Evolutionary conservation across 2,888 invertebrate species (phyloP).

Genomic region (Litoditis marina): DNA sequence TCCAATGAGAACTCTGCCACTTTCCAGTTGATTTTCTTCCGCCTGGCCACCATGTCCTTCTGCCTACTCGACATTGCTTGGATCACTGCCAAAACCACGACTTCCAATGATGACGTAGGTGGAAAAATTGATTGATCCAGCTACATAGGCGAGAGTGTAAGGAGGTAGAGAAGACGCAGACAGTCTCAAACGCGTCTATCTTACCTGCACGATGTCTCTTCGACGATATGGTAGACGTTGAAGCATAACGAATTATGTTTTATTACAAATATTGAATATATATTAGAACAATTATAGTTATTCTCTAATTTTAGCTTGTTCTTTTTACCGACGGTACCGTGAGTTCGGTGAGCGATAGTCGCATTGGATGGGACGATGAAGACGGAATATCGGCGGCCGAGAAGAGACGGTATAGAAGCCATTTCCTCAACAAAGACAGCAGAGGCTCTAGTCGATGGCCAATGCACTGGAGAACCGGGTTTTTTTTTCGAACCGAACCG

Average conservation of each 20-base stretch:
- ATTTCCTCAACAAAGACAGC: too few relatives aligned
- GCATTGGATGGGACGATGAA: conserved; percentile 46
- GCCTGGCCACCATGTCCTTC: conserved; percentile 25
- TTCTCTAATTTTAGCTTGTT: conserved; percentile 12
- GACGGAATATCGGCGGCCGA: conserved; percentile 27
- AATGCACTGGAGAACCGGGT: too few relatives aligned
- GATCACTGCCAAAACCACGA: conserved; percentile 29
- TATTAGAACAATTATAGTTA: too few relatives aligned
- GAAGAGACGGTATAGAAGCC: conserved; percentile 40
- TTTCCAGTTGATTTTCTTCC: conserved; percentile 25
- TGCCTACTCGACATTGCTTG: conserved; percentile 37
- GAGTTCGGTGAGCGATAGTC: conserved; percentile 29
- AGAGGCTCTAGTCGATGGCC: too few relatives aligned
- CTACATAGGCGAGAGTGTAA: too few relatives aligned
- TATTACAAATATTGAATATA: too few relatives aligned
- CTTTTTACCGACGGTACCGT: conserved; percentile 38
- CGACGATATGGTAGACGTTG: too few relatives aligned
- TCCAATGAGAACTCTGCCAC: too few relatives aligned
- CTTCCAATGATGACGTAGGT: conserved; percentile 8
- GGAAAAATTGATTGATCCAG: background rate
- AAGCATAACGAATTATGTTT: too few relatives aligned
- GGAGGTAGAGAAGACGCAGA: background rate
- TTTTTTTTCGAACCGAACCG: too few relatives aligned
- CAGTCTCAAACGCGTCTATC: background rate
- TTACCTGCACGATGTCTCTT: too few relatives aligned